These are phyloP conservation scores for Neofelis nebulosa DNA, from an alignment of 2,113 vertebrate species.

Conservation along the genomic window DNA sequence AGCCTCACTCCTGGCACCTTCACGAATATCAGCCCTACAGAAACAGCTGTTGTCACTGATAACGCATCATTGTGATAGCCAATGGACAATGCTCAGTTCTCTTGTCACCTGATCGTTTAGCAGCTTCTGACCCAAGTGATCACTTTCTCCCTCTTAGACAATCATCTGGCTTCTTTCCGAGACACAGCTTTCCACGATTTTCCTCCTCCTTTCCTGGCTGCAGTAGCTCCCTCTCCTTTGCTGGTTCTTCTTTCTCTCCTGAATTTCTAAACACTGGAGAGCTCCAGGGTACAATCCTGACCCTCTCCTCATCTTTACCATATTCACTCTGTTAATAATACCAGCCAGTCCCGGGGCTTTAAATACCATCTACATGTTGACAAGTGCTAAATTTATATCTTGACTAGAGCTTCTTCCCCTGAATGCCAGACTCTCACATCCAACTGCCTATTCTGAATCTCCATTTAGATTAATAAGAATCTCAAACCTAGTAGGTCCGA, in stretches of 20 bases:
- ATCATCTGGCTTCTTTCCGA: background rate
- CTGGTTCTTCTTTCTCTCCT: background rate
- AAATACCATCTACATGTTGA: background rate
- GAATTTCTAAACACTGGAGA: background rate
- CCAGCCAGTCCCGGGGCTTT: background rate
- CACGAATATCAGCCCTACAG: background rate
- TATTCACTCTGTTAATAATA: background rate
- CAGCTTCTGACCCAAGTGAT: background rate
- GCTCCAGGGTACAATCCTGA: background rate
- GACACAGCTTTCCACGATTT: background rate
- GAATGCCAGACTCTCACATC: background rate
- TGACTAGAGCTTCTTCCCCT: conserved; percentile 4
- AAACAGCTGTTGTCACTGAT: background rate
- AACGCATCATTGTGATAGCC: background rate
- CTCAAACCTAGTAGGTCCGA: background rate
- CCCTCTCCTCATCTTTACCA: background rate
- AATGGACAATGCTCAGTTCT: background rate
- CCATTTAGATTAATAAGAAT: conserved; percentile 21
- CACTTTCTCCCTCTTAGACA: background rate
- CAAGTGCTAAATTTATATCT: background rate
- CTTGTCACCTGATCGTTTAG: background rate
- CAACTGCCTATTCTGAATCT: conserved; percentile 9
- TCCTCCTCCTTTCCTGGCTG: background rate
- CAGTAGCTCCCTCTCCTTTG: background rate
- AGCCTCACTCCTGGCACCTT: background rate